Evolutionary conservation across 2,797 vertebrate species (phyloP).

Genomic region (Megaceryle alcyon): DNA sequence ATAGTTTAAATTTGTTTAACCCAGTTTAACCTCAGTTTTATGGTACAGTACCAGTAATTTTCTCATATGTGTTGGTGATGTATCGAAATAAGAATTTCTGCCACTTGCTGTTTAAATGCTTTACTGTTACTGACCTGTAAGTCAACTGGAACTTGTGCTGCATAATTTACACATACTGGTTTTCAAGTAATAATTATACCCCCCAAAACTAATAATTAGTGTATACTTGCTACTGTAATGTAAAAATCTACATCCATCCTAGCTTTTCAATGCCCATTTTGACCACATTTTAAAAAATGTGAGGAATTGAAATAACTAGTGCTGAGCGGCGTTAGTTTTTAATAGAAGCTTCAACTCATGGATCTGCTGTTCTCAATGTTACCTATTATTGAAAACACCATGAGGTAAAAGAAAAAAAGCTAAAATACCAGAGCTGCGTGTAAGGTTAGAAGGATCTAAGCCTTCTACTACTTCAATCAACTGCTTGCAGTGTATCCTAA

Average conservation of each 20-base stretch:
- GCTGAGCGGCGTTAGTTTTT: neutral
- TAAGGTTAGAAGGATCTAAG: neutral
- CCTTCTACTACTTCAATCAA: neutral
- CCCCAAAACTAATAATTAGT: neutral
- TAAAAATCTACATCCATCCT: neutral
- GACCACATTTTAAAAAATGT: neutral
- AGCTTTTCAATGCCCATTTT: neutral
- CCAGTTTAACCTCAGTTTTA: neutral
- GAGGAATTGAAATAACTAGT: neutral
- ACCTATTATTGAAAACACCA: neutral
- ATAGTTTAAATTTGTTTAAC: neutral
- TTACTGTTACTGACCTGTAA: neutral
- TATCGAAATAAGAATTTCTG: neutral
- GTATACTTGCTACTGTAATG: neutral
- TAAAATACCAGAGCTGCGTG: neutral
- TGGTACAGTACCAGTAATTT: neutral
- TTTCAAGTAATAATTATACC: neutral
- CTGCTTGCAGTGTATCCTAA: neutral
- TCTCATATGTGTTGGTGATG: neutral
- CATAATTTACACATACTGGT: neutral
- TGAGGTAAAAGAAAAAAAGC: neutral
- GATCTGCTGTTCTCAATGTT: neutral
- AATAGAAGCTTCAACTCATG: neutral
- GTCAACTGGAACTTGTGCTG: neutral
- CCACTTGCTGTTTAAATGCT: neutral